Evolutionary conservation across 35 echinoderm and acorn worm species (phyloP).

Genomic region (Eucidaris tribuloides): DNA sequence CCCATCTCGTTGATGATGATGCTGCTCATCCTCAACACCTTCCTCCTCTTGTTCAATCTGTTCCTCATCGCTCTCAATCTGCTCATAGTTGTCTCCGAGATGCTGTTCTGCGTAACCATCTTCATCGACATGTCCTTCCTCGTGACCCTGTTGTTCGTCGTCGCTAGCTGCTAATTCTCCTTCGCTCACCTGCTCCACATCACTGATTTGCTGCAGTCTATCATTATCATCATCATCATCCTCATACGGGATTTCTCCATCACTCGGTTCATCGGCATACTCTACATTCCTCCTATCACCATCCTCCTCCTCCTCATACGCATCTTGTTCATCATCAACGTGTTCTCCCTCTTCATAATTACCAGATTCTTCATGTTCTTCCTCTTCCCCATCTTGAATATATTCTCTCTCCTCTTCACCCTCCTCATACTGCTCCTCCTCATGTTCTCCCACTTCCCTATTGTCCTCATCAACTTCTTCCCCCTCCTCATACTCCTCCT

Average conservation of each 20-base stretch:
- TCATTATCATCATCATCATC: constrained; percentile 16
- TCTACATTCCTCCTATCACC: neutral
- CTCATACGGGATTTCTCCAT: constrained; percentile 22
- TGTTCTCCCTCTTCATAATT: neutral
- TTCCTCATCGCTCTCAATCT: neutral
- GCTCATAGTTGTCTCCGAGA: constrained; percentile 12
- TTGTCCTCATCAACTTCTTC: neutral
- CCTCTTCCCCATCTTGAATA: constrained; percentile 6
- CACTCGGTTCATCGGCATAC: constrained; percentile 7
- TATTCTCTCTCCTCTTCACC: constrained; percentile 20
- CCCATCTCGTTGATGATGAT: neutral
- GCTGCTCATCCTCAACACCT: neutral
- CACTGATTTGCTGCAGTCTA: neutral
- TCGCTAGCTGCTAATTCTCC: constrained; percentile 27
- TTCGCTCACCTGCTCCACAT: constrained; percentile 16
- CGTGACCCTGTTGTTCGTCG: constrained; percentile 13
- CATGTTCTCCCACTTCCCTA: constrained; percentile 2
- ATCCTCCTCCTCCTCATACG: constrained; percentile 1
- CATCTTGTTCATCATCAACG: neutral
- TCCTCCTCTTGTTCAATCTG: constrained; percentile 4
- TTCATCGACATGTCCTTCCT: constrained; percentile 25
- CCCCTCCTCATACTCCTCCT: constrained; percentile 16
- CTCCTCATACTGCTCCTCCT: constrained; percentile 15
- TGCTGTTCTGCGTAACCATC: constrained; percentile 20
- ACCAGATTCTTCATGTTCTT: neutral